These are phyloP conservation scores for Patella ulyssiponensis DNA, from an alignment of 2,888 invertebrate species.

Conservation along the genomic window DNA sequence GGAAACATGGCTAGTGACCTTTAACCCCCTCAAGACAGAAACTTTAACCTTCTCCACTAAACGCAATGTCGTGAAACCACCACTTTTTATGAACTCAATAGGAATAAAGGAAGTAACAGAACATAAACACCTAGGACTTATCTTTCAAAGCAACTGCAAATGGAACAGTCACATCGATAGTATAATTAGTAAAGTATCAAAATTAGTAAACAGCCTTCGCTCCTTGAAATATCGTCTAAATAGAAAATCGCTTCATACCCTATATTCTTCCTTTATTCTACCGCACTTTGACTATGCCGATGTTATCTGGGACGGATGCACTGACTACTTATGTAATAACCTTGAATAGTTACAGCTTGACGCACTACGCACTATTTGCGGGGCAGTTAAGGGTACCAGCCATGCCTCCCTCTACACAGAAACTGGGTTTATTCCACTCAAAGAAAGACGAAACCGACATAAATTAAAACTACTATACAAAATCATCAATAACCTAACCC, in stretches of 20 bases:
- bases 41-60: not conserved
- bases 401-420: not conserved
- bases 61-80: no score
- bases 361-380: not conserved
- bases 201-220: not conserved
- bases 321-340: not conserved
- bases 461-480: not conserved
- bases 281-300: not conserved
- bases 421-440: slow-evolving; percentile 1
- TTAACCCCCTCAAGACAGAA: not conserved
- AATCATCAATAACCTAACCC: not conserved
- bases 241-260: not conserved
- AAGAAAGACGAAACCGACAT: not conserved
- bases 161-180: not conserved
- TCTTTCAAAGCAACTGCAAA: not conserved
- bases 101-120: not conserved
- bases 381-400: not conserved
- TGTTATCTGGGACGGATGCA: not conserved
- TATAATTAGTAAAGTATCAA: not conserved
- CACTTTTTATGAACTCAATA: no score
- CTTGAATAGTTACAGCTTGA: not conserved
- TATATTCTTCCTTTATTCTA: slow-evolving; percentile 3
- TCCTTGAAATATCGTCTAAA: not conserved
- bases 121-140: not conserved
- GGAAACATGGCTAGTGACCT: slow-evolving; percentile 2